Base-by-base conservation (phyloP, 37 sponge, comb jelly and placozoan genomes). In the Diacarnus erythraeanus region DNA sequence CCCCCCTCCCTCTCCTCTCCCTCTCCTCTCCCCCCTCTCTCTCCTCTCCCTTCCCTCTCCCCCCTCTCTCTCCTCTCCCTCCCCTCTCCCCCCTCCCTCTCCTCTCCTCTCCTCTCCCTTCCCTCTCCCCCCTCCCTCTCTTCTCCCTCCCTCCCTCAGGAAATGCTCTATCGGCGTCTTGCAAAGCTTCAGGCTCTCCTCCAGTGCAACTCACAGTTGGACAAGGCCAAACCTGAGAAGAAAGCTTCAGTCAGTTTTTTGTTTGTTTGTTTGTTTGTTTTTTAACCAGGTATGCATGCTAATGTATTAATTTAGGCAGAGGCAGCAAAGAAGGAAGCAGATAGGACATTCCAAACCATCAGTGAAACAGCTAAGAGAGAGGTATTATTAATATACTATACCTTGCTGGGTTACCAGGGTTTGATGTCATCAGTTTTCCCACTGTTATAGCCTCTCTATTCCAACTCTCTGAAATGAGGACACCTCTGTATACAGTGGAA, bases 151-250 rank as follows among this genome's bases (percentile, higher is more conserved):
- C 4, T 15, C 37, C 59, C 37, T 18, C 15, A 88, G 83, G 89
- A 82, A n/a, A 88, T 88, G 89, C 65, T 88, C 65, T 76, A 72
- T 20, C 63, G 83, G 2, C 37, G 89, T 37, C 58, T 82, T 23
- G 37, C 8, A 2, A 77, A 57, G 22, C 66, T 88, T 20, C 89
- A 88, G 34, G 29, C 26, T 18, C 65, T 82, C 10, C 42, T 77
- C n/a, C 51, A 5, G 5, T 73, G 75, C 78, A 72, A 61, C 38
- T 34, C 40, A n/a, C 77, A 77, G 36, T 78, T 88, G 64, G 89
- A 83, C 34, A 88, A 88, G 40, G 83, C 89, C 60, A 88, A 78
- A 40, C 89, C 89, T 18, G 78, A 88, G 59, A 82, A 82, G 78
- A 82, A 83, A 37, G 83, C 59, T 23, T 67, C 51, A 23, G 89